Conservation (phyloP, 2,113 vertebrate genomes). For the Neopipo cinnamomea region DNA sequence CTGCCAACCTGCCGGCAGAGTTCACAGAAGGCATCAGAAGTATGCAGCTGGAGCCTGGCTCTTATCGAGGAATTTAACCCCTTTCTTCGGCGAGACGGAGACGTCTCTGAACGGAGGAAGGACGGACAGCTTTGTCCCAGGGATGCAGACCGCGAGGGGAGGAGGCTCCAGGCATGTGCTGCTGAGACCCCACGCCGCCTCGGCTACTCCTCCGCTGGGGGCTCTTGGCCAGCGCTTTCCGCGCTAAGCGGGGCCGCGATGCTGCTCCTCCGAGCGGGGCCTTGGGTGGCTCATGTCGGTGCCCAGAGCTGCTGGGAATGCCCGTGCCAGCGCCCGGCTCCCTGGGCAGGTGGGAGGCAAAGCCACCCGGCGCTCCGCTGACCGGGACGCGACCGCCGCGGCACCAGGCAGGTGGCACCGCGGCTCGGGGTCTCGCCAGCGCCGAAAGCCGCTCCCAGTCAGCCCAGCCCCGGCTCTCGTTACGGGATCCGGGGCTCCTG, state of each 20-base stretch:
- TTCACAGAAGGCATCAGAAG: constrained; percentile 34
- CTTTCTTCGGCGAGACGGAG: background rate
- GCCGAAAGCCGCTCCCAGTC: background rate
- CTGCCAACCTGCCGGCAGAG: constrained; percentile 30
- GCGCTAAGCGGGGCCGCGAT: background rate
- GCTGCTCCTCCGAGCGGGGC: background rate
- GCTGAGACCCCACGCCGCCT: background rate
- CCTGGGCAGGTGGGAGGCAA: background rate
- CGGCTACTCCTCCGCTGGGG: accelerated
- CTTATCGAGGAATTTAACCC: constrained; percentile 30
- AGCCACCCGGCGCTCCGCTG: background rate
- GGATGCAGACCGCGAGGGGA: background rate
- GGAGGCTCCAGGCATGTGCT: background rate
- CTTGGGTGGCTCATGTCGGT: accelerated
- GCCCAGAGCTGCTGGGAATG: background rate
- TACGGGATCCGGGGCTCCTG: background rate
- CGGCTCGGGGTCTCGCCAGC: background rate
- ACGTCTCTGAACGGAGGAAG: background rate
- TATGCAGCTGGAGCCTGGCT: constrained; percentile 11
- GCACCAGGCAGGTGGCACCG: background rate
- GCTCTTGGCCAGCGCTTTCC: accelerated
- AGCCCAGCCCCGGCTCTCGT: background rate
- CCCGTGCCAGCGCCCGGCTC: background rate
- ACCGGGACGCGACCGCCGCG: background rate
- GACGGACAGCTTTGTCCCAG: background rate